Conservation (phyloP, 35 echinoderm and acorn worm genomes). For the Diadema setosum region DNA sequence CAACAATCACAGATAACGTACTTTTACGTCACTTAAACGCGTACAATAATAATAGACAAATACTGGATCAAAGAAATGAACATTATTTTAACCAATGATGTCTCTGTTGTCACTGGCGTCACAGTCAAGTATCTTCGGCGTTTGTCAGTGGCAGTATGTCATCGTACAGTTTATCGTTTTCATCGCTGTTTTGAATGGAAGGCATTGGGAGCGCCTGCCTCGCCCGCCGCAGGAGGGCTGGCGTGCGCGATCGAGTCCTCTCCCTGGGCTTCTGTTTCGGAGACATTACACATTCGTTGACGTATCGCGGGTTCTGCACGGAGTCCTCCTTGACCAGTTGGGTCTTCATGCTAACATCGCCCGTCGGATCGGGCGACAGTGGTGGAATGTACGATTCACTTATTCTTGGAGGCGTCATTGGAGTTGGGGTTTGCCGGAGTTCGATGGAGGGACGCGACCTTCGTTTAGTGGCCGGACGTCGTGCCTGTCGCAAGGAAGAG, state of each 20-base stretch:
- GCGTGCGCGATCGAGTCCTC: not conserved
- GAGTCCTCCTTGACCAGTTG: not conserved
- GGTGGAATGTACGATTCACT: not conserved
- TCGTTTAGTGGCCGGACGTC: not conserved
- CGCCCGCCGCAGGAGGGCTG: not conserved
- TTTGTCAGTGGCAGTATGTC: constrained; percentile 11
- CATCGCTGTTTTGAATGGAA: not conserved
- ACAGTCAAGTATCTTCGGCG: too few relatives aligned
- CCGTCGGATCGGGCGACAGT: not conserved
- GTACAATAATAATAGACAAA: too few relatives aligned
- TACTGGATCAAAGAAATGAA: too few relatives aligned
- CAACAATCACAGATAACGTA: too few relatives aligned
- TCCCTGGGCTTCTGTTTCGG: constrained; percentile 1
- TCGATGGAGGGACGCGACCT: not conserved
- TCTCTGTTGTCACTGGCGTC: too few relatives aligned
- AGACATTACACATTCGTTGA: constrained; percentile 6
- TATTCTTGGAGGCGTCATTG: not conserved
- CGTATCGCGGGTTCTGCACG: not conserved
- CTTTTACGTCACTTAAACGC: too few relatives aligned
- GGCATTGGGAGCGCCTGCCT: not conserved
- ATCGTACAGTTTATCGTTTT: constrained; percentile 1
- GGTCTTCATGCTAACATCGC: not conserved
- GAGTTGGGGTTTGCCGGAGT: not conserved
- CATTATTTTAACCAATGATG: too few relatives aligned
- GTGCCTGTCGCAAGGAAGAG: not conserved